phyloP scores from a whole-genome alignment of 2,797 vertebrate species.

The Xenopus petersii region DNA sequence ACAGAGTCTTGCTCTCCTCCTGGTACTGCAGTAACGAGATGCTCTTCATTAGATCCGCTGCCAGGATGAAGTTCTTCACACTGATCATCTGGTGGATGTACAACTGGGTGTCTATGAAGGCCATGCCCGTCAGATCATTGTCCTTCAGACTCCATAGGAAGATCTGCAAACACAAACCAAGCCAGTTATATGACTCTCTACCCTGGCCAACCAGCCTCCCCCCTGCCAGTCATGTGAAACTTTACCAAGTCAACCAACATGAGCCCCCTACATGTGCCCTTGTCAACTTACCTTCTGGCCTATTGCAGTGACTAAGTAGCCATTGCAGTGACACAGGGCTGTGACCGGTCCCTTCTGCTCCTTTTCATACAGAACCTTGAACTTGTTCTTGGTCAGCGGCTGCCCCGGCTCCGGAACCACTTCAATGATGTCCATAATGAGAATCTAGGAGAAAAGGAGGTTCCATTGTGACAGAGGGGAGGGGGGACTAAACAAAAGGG shows the following conservation, averaged over 20 bases:
- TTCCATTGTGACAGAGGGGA: background rate
- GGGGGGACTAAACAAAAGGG: too few species aligned
- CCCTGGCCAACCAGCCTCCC: too few species aligned
- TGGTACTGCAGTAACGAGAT: conserved; percentile 91
- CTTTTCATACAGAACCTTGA: conserved; percentile 91
- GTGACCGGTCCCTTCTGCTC: conserved; percentile 93
- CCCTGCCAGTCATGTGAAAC: too few species aligned
- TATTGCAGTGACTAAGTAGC: conserved; percentile 88
- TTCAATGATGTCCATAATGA: conserved; percentile 91
- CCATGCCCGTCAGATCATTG: conserved; percentile 91
- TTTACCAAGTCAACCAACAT: too few species aligned
- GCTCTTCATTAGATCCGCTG: conserved; percentile 92
- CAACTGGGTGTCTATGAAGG: conserved; percentile 94
- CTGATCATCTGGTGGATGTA: conserved; percentile 97
- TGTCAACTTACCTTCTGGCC: conserved; percentile 80
- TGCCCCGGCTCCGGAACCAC: conserved; percentile 92
- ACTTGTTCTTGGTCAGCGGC: conserved; percentile 95
- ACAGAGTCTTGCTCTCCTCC: conserved; percentile 90
- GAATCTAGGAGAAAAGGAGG: conserved; percentile 66
- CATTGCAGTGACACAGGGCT: conserved; percentile 87
- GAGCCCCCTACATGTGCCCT: too few species aligned
- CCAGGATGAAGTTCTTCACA: conserved; percentile 94
- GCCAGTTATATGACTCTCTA: too few species aligned
- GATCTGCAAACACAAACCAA: conserved; percentile 65
- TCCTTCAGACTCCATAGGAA: conserved; percentile 90